phyloP scores from a whole-genome alignment of 2,888 invertebrate species.

The Diaphora mendica region DNA sequence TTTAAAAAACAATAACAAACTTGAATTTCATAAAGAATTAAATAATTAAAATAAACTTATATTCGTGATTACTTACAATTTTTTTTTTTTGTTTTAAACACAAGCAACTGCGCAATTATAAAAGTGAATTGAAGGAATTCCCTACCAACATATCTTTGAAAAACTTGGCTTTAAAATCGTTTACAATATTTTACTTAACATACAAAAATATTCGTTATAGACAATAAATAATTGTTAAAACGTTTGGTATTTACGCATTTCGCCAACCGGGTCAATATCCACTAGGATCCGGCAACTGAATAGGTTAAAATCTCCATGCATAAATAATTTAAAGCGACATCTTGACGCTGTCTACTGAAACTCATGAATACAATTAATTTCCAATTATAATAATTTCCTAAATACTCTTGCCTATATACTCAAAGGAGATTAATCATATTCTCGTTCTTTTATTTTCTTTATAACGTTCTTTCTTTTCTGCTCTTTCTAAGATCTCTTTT shows the following conservation, averaged over 20 bases:
- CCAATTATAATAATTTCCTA: neutral
- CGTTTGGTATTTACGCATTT: neutral
- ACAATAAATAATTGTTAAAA: neutral
- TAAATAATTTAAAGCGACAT: neutral
- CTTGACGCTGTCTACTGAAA: neutral
- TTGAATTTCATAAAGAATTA: too few species aligned
- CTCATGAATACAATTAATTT: neutral
- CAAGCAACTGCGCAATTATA: neutral
- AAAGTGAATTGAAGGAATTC: neutral
- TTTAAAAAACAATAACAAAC: too few species aligned
- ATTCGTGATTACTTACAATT: too few species aligned
- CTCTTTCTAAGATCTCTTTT: too few species aligned
- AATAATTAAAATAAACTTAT: too few species aligned
- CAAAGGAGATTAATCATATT: too few species aligned
- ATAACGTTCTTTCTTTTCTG: too few species aligned
- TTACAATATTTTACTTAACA: neutral
- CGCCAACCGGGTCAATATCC: slow-evolving; percentile 1
- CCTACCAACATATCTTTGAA: neutral
- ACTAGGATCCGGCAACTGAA: neutral
- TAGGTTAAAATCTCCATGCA: slow-evolving; percentile 4
- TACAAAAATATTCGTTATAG: neutral
- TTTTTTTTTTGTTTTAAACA: neutral
- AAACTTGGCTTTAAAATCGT: neutral
- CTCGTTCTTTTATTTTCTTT: too few species aligned
- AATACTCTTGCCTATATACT: too few species aligned